Conservation (phyloP, 2,113 vertebrate species). For the Platysternon megacephalum region DNA sequence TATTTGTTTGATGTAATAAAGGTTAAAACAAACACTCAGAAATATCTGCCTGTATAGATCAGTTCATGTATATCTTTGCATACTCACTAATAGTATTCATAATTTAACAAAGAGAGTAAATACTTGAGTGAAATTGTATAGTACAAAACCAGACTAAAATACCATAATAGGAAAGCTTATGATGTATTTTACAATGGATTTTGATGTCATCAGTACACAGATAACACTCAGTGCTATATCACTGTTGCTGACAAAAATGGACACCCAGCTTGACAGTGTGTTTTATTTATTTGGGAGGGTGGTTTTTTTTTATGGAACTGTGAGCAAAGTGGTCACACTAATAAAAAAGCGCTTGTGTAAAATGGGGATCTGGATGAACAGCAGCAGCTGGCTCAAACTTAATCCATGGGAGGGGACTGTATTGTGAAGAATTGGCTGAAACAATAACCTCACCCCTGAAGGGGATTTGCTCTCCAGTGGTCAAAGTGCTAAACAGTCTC, state of each 20-base stretch:
- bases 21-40: background rate
- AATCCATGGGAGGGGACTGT: background rate
- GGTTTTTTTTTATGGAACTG: fast-evolving
- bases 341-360: conserved; percentile 7
- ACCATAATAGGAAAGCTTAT: background rate
- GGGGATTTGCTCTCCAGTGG: background rate
- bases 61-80: background rate
- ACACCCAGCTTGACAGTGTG: background rate
- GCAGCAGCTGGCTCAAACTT: background rate
- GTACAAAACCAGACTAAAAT: background rate
- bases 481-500: background rate
- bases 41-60: background rate
- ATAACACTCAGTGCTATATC: background rate
- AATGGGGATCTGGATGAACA: background rate
- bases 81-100: background rate
- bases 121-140: background rate
- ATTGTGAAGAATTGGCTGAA: background rate
- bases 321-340: background rate
- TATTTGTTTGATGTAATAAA: conserved; percentile 15
- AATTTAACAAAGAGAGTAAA: background rate
- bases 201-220: background rate
- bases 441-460: background rate
- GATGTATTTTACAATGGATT: background rate
- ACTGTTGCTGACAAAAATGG: background rate
- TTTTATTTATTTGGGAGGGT: background rate